Conservation (phyloP, 2,888 invertebrate genomes). For the Dascillus cervinus region DNA sequence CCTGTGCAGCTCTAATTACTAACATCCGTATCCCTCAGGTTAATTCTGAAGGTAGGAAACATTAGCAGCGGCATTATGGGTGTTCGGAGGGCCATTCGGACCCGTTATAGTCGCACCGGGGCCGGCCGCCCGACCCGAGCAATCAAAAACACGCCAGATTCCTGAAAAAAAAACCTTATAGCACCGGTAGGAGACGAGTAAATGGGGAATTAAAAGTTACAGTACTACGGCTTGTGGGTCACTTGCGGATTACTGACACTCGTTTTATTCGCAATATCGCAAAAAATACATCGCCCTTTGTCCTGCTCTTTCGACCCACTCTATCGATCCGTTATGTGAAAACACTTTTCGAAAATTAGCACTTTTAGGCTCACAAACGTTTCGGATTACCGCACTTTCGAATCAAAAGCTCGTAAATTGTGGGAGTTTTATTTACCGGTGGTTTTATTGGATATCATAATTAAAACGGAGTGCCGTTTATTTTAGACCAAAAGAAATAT, state of each 20-base stretch:
- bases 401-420: conserved; percentile 18
- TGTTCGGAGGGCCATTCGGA: conserved; percentile 62
- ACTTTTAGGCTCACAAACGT: conserved; percentile 19
- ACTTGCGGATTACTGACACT: conserved; percentile 15
- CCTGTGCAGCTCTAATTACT: conserved; percentile 53
- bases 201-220: conserved; percentile 36
- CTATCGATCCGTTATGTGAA: too few relatives aligned
- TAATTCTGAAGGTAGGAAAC: conserved; percentile 43
- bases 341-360: too few relatives aligned
- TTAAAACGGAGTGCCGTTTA: too few relatives aligned
- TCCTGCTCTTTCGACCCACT: too few relatives aligned
- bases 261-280: conserved; percentile 15
- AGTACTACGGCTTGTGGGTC: conserved; percentile 20
- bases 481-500: too few relatives aligned
- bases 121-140: conserved; percentile 55
- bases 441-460: conserved; percentile 19
- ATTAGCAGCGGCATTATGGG: conserved; percentile 62
- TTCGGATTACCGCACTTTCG: conserved; percentile 18
- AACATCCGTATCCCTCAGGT: conserved; percentile 41
- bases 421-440: conserved; percentile 27
- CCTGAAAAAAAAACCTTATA: conserved; percentile 34
- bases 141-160: conserved; percentile 45
- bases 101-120: conserved; percentile 57
- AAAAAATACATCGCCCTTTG: conserved; percentile 9
- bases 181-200: conserved; percentile 30